Conservation (phyloP, 2,888 invertebrate genomes). For the Eurytoma californica region DNA sequence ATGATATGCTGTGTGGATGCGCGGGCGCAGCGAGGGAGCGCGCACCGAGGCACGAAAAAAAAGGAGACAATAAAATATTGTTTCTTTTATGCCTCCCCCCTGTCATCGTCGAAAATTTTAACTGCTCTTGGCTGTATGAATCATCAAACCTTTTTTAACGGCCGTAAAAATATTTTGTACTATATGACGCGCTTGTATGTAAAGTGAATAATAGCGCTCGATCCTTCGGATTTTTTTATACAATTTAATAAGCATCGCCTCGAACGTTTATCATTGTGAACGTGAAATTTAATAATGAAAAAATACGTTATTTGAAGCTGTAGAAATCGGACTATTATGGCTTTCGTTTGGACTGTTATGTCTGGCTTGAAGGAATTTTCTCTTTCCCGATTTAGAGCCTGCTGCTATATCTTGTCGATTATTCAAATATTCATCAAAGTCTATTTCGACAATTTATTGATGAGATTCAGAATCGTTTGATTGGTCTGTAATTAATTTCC, state of each 20-base stretch:
- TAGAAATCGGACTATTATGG: too few species aligned
- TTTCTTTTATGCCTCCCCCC: constrained; percentile 43
- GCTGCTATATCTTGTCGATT: too few species aligned
- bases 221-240: constrained; percentile 19
- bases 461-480: too few species aligned
- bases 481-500: too few species aligned
- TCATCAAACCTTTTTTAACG: constrained; percentile 38
- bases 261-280: too few species aligned
- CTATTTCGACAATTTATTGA: too few species aligned
- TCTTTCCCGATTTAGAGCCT: too few species aligned
- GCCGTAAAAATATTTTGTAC: constrained; percentile 38
- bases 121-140: constrained; percentile 37
- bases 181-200: background rate
- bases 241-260: constrained; percentile 22
- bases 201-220: constrained; percentile 19
- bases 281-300: too few species aligned
- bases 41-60: background rate
- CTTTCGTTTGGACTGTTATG: too few species aligned
- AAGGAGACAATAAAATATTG: constrained; percentile 43
- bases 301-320: too few species aligned
- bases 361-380: too few species aligned
- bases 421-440: too few species aligned
- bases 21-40: constrained; percentile 5
- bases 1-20: constrained; percentile 36
- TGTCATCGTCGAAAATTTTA: constrained; percentile 51